Conservation (phyloP, 2,888 invertebrate species). For the Tigriopus californicus region DNA sequence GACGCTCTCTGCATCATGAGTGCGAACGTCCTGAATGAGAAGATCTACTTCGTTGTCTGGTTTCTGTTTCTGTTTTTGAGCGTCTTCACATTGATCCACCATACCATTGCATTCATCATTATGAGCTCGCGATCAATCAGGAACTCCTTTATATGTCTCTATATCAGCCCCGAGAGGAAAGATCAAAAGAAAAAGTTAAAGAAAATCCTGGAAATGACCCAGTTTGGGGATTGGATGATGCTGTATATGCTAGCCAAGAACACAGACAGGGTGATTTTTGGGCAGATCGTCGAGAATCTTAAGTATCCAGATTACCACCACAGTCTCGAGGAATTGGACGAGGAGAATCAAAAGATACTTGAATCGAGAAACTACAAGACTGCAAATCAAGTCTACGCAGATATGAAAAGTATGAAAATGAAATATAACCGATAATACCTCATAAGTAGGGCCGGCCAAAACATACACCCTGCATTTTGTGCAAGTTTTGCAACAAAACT, state of each 20-base stretch:
- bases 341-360: not conserved
- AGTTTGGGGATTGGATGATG: conserved; percentile 1
- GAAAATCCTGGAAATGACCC: not conserved
- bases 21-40: conserved; percentile 4
- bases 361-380: too few species aligned
- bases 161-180: not conserved
- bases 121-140: not conserved
- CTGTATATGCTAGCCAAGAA: not conserved
- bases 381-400: too few species aligned
- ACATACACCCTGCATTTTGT: too few species aligned
- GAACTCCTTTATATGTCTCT: not conserved
- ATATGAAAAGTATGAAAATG: too few species aligned
- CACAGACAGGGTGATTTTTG: not conserved
- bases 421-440: too few species aligned
- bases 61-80: not conserved
- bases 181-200: not conserved
- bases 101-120: not conserved
- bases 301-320: not conserved
- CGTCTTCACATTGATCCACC: not conserved
- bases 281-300: not conserved
- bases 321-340: not conserved
- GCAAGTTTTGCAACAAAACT: too few species aligned
- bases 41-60: not conserved
- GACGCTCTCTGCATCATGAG: conserved; percentile 1
- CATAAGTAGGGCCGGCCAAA: too few species aligned